A percentile compares a stretch with the other conserved stretches of the same genome.
Evolutionary conservation across 2,113 vertebrate genomes (phyloP).

Genomic region (Vulpes vulpes): DNA sequence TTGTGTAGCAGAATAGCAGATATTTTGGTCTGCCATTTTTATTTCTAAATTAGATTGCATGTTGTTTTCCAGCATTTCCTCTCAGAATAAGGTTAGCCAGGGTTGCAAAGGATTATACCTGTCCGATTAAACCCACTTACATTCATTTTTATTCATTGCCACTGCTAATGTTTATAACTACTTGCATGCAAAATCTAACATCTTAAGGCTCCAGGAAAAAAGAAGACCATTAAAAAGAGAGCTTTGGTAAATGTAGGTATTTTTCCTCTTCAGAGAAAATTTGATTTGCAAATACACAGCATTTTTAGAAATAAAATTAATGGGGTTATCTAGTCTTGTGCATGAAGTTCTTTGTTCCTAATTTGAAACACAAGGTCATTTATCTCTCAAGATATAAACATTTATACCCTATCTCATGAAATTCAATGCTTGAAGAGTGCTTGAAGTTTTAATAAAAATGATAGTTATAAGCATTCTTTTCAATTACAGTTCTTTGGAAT

Average conservation of each 20-base stretch:
- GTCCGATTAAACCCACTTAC: constrained; percentile 33
- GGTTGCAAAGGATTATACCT: not conserved
- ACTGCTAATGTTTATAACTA: constrained; percentile 64
- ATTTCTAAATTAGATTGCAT: not conserved
- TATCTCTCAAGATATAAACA: constrained; percentile 1
- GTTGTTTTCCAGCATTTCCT: constrained; percentile 3
- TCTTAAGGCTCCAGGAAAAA: not conserved
- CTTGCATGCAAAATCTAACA: constrained; percentile 67
- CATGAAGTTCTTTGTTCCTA: not conserved
- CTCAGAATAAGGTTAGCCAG: constrained; percentile 11
- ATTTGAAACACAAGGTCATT: constrained; percentile 53
- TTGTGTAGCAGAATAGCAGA: not conserved
- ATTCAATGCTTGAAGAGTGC: not conserved
- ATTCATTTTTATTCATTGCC: constrained; percentile 63
- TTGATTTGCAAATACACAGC: constrained; percentile 64
- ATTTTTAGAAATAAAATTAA: constrained; percentile 51
- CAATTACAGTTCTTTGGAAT: constrained; percentile 26
- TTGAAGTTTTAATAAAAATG: constrained; percentile 62
- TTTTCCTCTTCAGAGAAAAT: constrained; percentile 49
- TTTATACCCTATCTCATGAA: constrained; percentile 40
- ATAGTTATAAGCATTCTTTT: not conserved
- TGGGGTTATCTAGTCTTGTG: not conserved
- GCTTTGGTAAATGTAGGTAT: constrained; percentile 54
- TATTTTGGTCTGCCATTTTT: not conserved
- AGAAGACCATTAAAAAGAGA: constrained; percentile 77